Conservation (phyloP, 2,888 invertebrate species). For the Ectemnius cavifrons region DNA sequence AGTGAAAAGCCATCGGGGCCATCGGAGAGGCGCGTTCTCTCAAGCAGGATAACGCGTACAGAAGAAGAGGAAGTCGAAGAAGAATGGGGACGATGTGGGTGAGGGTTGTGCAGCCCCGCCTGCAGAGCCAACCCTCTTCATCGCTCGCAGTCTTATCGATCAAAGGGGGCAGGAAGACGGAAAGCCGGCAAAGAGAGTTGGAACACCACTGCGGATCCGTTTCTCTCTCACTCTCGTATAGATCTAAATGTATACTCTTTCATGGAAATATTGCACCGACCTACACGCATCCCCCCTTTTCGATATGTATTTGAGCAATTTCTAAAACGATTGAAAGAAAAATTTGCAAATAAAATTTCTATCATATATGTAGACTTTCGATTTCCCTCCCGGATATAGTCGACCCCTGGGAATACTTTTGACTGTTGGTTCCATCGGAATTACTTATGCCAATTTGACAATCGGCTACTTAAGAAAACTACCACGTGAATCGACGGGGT, state of each 20-base stretch:
- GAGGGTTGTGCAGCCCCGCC: neutral
- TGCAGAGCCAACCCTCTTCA: neutral
- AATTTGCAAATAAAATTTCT: too few species aligned
- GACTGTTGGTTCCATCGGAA: too few species aligned
- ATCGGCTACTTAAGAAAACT: slow-evolving; percentile 64
- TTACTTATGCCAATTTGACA: too few species aligned
- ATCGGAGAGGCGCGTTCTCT: neutral
- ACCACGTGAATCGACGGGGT: slow-evolving; percentile 31
- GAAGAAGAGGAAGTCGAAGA: neutral
- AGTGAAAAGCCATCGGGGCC: neutral
- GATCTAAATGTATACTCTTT: too few species aligned
- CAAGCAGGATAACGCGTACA: neutral
- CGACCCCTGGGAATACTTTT: too few species aligned
- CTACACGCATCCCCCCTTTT: too few species aligned
- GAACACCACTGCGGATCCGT: neutral
- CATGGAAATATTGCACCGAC: too few species aligned
- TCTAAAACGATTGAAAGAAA: too few species aligned
- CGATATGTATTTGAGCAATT: too few species aligned
- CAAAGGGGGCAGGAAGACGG: slow-evolving; percentile 1
- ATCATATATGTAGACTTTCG: too few species aligned
- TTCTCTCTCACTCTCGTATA: neutral
- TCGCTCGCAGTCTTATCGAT: slow-evolving; percentile 31
- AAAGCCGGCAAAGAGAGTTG: slow-evolving; percentile 11
- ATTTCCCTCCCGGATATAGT: too few species aligned
- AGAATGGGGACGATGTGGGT: too few species aligned